Evolutionary conservation across 2,113 vertebrate species (phyloP), one percentile per base, ranked within the genome.

Genomic region (Spea multiplicata): DNA sequence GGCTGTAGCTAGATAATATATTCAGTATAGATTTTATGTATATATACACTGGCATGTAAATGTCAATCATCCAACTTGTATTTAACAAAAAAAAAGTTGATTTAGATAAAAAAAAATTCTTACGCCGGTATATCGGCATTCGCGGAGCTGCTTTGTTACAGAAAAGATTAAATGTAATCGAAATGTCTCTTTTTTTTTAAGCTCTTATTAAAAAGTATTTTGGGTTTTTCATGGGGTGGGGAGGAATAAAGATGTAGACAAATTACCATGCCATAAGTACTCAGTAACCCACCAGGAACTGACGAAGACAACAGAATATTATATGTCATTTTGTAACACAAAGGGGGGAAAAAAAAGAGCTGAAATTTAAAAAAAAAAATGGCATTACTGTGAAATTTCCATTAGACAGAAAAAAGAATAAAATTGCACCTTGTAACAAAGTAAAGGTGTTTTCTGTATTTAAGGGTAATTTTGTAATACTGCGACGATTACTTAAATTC

Each of bases 401-500:
- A 93, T 93, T 93, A 93, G 90, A 92, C 87, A 81, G 84, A 68
- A 68, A 84, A 90, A 91, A 92, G 89, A 91, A 88, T 87, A 92
- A 30, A 93, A 93, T 93, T 93, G 92, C 85, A 93, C 90, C 92
- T 86, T 91, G 91, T 93, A 93, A 93, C 92, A 93, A 93, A 93
- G 91, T 92, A 91, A 93, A 92, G 92, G 92, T 93, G 92, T 93
- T 93, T 93, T 93, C 91, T 90, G 91, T 93, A 91, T 94, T 93
- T 93, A 92, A 93, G 89, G 91, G 92, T 89, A 94, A 94, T 93
- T 93, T 93, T 90, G 94, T 95, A 96, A 96, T 96, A 95, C 93
- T 88, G 91, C 92, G 93, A 91, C 94, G 94, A 95, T 97, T 97
- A 96, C 94, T 90, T 94, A 95, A 95, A 96, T 94, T 95, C 95